Percentiles rank a stretch among this genome's conserved stretches.
These are phyloP conservation scores for Cryptomyrus ogoouensis DNA, from an alignment of 2,113 vertebrate genomes.

Conservation along the genomic window DNA sequence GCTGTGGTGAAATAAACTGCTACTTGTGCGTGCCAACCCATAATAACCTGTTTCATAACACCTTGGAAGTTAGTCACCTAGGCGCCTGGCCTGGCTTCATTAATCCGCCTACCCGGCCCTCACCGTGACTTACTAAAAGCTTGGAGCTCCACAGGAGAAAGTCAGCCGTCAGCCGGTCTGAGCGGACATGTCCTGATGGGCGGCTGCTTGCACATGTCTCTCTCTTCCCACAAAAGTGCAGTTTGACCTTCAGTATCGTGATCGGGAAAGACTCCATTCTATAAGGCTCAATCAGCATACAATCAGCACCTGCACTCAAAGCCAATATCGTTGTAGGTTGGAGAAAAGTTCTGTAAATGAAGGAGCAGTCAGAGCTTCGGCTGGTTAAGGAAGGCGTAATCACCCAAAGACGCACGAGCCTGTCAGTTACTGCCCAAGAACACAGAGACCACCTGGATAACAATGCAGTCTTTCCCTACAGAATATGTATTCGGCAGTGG, in stretches of 20 bases:
- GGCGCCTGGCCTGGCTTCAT: not conserved
- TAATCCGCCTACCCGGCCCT: not conserved
- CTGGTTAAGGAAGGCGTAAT: not conserved
- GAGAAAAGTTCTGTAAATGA: not conserved
- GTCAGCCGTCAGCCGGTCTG: not conserved
- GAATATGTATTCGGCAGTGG: not conserved
- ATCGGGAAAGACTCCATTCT: not conserved
- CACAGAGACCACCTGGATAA: not conserved
- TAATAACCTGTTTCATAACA: not conserved
- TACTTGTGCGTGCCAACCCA: not conserved
- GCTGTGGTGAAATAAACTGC: slow-evolving; percentile 1
- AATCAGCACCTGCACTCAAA: not conserved
- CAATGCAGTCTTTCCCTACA: not conserved
- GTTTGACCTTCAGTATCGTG: not conserved
- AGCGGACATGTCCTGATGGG: not conserved
- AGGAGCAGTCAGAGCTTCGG: not conserved
- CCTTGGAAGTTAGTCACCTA: not conserved
- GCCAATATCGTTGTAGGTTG: not conserved
- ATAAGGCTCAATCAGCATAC: not conserved
- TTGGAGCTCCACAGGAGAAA: not conserved
- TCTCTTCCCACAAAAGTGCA: not conserved
- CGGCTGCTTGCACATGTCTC: not conserved
- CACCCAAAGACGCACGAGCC: not conserved
- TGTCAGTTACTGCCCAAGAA: not conserved
- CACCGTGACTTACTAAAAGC: not conserved